A percentile compares a stretch with the other conserved stretches of the same genome.
These are phyloP conservation scores for Cliona cf. orientalis DNA, from an alignment of 37 sponge, comb jelly and placozoan species.

Conservation along the genomic window DNA sequence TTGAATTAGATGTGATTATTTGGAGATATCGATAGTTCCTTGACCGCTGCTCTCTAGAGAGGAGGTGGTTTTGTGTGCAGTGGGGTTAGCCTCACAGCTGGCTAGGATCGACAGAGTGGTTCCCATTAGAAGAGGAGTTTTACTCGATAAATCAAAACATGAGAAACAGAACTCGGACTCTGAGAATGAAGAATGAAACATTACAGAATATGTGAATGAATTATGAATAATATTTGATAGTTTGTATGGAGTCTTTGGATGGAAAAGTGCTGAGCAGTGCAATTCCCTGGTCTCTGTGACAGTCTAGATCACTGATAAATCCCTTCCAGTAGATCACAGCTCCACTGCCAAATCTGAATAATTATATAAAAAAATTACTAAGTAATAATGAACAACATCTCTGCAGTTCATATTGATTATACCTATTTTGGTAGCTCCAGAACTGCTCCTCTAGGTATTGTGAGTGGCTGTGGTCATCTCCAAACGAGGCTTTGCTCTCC, in stretches of 20 bases:
- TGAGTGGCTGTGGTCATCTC: slow-evolving; percentile 69
- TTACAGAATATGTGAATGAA: background rate
- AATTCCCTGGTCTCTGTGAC: slow-evolving; percentile 61
- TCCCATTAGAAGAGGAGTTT: too few relatives aligned
- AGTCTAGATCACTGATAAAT: slow-evolving; percentile 71
- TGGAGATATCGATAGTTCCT: too few relatives aligned
- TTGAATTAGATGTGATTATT: too few relatives aligned
- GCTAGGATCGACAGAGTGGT: too few relatives aligned
- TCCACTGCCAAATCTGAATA: slow-evolving; percentile 84
- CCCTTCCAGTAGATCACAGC: slow-evolving; percentile 97
- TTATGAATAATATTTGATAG: background rate
- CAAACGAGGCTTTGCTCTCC: slow-evolving; percentile 95
- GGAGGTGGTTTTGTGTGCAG: too few relatives aligned
- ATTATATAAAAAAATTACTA: too few relatives aligned
- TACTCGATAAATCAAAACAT: background rate
- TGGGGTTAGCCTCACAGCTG: too few relatives aligned
- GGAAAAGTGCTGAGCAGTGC: slow-evolving; percentile 59
- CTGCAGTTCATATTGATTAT: background rate
- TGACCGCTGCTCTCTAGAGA: too few relatives aligned
- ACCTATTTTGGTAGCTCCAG: slow-evolving; percentile 91
- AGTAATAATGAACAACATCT: too few relatives aligned
- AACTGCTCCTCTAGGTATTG: slow-evolving; percentile 84
- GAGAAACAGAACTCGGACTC: too few relatives aligned
- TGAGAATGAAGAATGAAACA: background rate
- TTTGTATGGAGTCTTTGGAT: background rate